phyloP scores from a whole-genome alignment of 2,797 vertebrate genomes.

The Erpetoichthys calabaricus region DNA sequence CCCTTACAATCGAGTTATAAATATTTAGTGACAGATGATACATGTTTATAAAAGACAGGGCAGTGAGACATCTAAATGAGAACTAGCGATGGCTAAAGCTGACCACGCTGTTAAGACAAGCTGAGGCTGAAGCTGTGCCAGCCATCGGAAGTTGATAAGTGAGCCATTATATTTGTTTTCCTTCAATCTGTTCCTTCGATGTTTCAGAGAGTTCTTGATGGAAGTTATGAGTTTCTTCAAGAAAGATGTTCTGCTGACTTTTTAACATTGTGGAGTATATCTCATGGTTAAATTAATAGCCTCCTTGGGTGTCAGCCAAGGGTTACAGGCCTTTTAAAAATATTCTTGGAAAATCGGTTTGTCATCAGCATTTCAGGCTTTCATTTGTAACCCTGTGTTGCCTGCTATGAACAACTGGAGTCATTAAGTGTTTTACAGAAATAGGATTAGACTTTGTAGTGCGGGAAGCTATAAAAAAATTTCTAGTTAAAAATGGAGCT shows the following conservation, averaged over 20 bases:
- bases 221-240: constrained; percentile 41
- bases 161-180: constrained; percentile 22
- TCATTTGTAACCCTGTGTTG: constrained; percentile 87
- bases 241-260: constrained; percentile 55
- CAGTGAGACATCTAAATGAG: constrained; percentile 61
- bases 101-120: constrained; percentile 39
- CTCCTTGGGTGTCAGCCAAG: constrained; percentile 91
- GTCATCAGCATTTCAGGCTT: constrained; percentile 74
- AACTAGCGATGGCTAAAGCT: constrained; percentile 45
- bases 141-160: constrained; percentile 45
- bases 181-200: constrained; percentile 22
- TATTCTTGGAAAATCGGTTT: constrained; percentile 85
- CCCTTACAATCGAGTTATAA: constrained; percentile 67
- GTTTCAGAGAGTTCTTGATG: constrained; percentile 30
- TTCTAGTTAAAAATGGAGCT: constrained; percentile 52
- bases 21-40: constrained; percentile 73
- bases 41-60: constrained; percentile 66
- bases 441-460: constrained; percentile 41
- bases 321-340: constrained; percentile 87
- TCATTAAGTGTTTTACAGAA: constrained; percentile 62
- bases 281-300: constrained; percentile 86
- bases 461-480: constrained; percentile 70
- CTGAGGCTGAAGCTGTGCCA: constrained; percentile 42
- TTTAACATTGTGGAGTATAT: constrained; percentile 51
- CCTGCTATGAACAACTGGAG: constrained; percentile 61